phyloP scores from a whole-genome alignment of 2,888 invertebrate species.

The Caenorhabditis auriculariae region DNA sequence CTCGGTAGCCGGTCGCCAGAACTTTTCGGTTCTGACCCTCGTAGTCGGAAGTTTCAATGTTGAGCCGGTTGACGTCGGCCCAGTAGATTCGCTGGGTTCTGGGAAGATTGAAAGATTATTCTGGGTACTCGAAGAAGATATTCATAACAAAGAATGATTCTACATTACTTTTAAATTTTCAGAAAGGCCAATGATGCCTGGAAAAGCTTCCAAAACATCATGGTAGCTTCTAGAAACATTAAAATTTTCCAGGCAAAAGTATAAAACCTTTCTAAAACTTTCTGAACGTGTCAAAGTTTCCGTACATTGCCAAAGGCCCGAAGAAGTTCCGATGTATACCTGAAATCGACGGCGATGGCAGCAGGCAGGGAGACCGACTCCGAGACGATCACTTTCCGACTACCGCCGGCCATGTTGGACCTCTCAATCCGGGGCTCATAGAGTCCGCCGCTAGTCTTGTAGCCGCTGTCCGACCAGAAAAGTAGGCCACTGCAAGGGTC shows the following conservation, averaged over 20 bases:
- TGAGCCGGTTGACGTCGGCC: conserved; percentile 86
- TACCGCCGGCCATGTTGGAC: conserved; percentile 92
- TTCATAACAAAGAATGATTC: too few species aligned
- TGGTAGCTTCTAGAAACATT: too few species aligned
- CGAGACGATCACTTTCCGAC: conserved; percentile 77
- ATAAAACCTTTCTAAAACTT: background rate
- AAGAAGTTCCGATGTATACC: conserved; percentile 2
- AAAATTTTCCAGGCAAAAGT: background rate
- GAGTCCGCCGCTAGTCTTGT: conserved; percentile 55
- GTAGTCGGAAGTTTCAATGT: conserved; percentile 87
- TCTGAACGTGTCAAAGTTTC: background rate
- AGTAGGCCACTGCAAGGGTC: conserved; percentile 92
- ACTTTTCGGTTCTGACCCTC: conserved; percentile 77
- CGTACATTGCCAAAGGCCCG: background rate
- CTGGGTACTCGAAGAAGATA: background rate
- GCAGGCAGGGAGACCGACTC: conserved; percentile 90
- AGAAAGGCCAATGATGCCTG: too few species aligned
- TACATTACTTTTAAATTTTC: too few species aligned
- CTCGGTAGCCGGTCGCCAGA: conserved; percentile 55
- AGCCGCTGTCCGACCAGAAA: conserved; percentile 80
- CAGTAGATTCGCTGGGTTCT: conserved; percentile 83
- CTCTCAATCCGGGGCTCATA: conserved; percentile 76
- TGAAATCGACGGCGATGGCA: conserved; percentile 88
- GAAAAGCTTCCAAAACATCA: too few species aligned
- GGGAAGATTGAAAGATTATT: background rate